These are phyloP conservation scores for Colius striatus DNA, from an alignment of 2,113 vertebrate species.

Conservation along the genomic window DNA sequence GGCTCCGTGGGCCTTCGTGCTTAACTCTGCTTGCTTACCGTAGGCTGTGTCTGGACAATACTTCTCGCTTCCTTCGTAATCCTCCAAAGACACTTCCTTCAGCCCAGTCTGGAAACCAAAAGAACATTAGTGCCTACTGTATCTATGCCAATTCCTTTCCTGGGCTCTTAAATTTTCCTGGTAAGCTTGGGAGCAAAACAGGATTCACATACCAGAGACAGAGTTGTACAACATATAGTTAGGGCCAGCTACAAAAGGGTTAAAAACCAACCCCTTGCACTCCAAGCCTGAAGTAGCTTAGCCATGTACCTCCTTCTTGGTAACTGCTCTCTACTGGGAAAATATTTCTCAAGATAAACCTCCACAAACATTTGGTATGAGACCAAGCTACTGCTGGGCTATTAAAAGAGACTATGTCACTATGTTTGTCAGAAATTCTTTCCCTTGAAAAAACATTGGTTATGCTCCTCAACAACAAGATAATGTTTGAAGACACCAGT, in stretches of 20 bases:
- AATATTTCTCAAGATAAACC: background rate
- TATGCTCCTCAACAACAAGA: background rate
- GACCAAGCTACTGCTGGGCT: background rate
- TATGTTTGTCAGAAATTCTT: background rate
- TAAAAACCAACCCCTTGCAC: background rate
- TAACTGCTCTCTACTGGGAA: background rate
- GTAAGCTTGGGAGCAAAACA: background rate
- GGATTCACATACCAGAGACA: background rate
- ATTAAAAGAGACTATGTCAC: background rate
- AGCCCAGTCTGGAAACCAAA: slow-evolving; percentile 68
- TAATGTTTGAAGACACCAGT: background rate
- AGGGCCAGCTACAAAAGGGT: background rate
- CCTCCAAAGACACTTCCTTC: slow-evolving; percentile 61
- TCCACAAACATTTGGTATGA: background rate
- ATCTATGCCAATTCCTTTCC: background rate
- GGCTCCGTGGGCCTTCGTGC: background rate
- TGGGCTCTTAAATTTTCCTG: background rate
- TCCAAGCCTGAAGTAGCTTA: background rate
- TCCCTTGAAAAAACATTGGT: background rate
- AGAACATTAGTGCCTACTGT: slow-evolving; percentile 46
- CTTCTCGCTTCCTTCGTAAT: slow-evolving; percentile 68
- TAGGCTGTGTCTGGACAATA: slow-evolving; percentile 83
- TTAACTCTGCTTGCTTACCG: slow-evolving; percentile 77
- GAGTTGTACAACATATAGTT: background rate
- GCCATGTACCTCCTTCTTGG: background rate